These are phyloP conservation scores for Drosophila kurseongensis DNA, from an alignment of 1,140 invertebrate genomes.

Conservation along the genomic window DNA sequence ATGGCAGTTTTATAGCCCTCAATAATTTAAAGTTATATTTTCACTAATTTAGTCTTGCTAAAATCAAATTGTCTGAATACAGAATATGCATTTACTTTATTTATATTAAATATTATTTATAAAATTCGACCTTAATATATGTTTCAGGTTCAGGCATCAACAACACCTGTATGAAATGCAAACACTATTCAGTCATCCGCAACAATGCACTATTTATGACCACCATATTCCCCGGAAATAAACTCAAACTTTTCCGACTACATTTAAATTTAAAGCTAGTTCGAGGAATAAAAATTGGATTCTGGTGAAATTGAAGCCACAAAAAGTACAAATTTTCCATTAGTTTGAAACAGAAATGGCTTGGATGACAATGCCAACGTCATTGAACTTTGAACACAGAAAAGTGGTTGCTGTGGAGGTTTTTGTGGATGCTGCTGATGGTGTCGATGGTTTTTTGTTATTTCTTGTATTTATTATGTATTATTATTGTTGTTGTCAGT, in stretches of 20 bases:
- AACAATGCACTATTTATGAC: conserved; percentile 7
- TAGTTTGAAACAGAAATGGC: conserved; percentile 16
- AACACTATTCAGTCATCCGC: not conserved
- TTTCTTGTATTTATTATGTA: conserved; percentile 20
- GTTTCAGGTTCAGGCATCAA: not conserved
- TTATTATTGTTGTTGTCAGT: conserved; percentile 28
- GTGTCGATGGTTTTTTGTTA: conserved; percentile 22
- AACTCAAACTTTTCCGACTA: not conserved
- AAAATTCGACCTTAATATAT: not conserved
- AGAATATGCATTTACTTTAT: too few relatives aligned
- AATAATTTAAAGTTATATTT: too few relatives aligned
- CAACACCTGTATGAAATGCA: not conserved
- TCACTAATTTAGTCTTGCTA: too few relatives aligned
- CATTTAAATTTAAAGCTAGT: conserved; percentile 12
- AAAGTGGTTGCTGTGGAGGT: conserved; percentile 21
- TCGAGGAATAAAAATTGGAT: conserved; percentile 3
- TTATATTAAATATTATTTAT: not conserved
- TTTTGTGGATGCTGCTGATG: conserved; percentile 14
- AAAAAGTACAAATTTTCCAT: conserved; percentile 31
- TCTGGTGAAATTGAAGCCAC: conserved; percentile 11
- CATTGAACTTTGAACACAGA: conserved; percentile 52
- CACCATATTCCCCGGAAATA: conserved; percentile 5
- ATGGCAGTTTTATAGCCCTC: too few relatives aligned
- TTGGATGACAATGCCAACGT: conserved; percentile 44
- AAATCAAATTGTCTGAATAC: too few relatives aligned